Evolutionary conservation across 2,888 invertebrate species (phyloP).

Genomic region (Boloria selene): DNA sequence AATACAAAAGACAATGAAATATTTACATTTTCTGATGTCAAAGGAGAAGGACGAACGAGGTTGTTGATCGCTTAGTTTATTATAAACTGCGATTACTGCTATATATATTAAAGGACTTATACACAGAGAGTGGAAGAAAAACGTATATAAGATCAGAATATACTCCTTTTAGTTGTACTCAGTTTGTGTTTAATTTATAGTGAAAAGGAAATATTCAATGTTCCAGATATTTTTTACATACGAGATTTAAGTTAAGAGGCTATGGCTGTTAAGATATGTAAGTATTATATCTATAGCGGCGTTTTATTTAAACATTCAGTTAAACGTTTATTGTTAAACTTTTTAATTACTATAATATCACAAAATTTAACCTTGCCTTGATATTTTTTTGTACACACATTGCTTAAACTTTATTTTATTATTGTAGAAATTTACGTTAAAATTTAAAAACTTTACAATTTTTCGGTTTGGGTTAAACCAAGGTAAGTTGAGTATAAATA

Average conservation of each 20-base stretch:
- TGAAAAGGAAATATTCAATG: slow-evolving; percentile 1
- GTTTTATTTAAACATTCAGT: neutral
- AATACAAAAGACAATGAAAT: slow-evolving; percentile 24
- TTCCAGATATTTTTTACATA: slow-evolving; percentile 16
- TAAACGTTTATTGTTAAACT: neutral
- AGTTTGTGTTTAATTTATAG: slow-evolving; percentile 13
- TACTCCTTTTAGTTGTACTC: neutral
- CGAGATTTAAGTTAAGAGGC: slow-evolving; percentile 19
- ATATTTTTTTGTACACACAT: too few species aligned
- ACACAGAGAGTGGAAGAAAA: slow-evolving; percentile 2
- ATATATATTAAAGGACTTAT: slow-evolving; percentile 8
- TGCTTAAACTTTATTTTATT: neutral
- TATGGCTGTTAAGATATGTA: slow-evolving; percentile 38
- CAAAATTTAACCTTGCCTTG: too few species aligned
- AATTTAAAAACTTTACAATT: neutral
- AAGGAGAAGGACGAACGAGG: slow-evolving; percentile 33
- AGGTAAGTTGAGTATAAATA: neutral
- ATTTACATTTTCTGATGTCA: slow-evolving; percentile 31
- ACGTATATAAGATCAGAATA: slow-evolving; percentile 5
- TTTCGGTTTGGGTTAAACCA: neutral
- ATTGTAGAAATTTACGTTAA: neutral
- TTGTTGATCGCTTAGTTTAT: slow-evolving; percentile 33
- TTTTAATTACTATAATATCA: neutral
- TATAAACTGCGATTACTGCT: slow-evolving; percentile 22
- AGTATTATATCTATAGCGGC: slow-evolving; percentile 23